Evolutionary conservation across 2,888 invertebrate species (phyloP), one percentile per base, ranked within the genome.

Genomic region (Parnassius apollo): DNA sequence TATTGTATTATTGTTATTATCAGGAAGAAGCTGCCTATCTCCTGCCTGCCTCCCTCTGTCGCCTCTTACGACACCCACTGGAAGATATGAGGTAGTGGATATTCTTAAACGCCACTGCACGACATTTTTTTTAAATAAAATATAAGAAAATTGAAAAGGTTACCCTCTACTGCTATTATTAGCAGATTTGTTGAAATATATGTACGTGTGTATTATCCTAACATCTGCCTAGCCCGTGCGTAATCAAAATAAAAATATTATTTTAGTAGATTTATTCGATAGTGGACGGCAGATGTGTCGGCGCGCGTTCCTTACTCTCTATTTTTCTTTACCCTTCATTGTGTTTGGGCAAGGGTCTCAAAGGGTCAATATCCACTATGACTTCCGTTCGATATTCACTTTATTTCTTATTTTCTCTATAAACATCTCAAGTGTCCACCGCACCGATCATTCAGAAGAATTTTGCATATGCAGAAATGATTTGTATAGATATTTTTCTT

Each of bases 191-290:
- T 58, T 57, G 55, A 67, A 66, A 70, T 61, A 45, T 18, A 13
- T 9, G 57, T 51, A 70, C 63, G 78, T 87, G 66, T 78, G 77
- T 81, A 71, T 68, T 68, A 61, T 68, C 77, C 81, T 80, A 86
- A 85, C 91, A 91, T 89, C 91, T 91, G 91, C 86, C 84, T 83
- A 86, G 88, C 85, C 83, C 86, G 83, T 78, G 85, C 86, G 84
- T 86, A 90, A 89, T 90, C 88, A 90, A 89, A 90, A 91, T 90
- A 89, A 91, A 90, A 91, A 91, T 91, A 91, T 88, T 86, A 91
- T 90, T 90, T 88, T 83, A 83, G 86, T 89, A 89, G 90, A 91
- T 91, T 91, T 90, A 89, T 91, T 86, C 78, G 91, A 91, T 91
- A 89, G 86, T 84, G 82, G 75, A 74, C 82, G 83, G 88, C 91